Conservation (phyloP, 1,140 invertebrate species). For the Drosophila nebulosa region DNA sequence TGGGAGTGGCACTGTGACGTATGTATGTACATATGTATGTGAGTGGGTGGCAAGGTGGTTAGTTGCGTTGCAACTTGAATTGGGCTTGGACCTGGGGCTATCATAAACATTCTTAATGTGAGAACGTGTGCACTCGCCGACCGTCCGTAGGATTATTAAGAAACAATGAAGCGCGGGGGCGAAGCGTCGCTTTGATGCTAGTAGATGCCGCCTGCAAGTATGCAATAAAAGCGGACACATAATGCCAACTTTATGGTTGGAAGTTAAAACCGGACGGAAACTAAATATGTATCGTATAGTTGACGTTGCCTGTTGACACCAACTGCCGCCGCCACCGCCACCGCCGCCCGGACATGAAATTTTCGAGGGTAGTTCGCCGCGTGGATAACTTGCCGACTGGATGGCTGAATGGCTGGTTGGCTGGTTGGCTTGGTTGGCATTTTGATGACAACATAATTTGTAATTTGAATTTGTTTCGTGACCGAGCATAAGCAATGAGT, state of each 20-base stretch:
- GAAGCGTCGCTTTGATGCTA: background rate
- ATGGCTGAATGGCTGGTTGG: background rate
- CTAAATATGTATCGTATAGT: conserved; percentile 48
- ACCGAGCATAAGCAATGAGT: conserved; percentile 75
- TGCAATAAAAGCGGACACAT: conserved; percentile 76
- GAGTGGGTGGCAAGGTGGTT: background rate
- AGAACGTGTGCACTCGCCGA: conserved; percentile 58
- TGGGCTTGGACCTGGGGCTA: background rate
- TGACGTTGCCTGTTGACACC: conserved; percentile 52
- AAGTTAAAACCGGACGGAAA: conserved; percentile 78
- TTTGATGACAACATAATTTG: conserved; percentile 78
- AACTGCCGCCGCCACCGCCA: no score
- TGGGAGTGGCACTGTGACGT: conserved; percentile 11
- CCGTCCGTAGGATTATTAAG: conserved; percentile 62
- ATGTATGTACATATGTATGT: background rate
- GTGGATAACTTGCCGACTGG: background rate
- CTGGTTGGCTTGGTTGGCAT: background rate
- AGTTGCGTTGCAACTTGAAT: conserved; percentile 1
- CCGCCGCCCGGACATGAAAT: conserved; percentile 37
- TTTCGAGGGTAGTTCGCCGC: conserved; percentile 6
- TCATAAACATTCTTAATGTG: conserved; percentile 71
- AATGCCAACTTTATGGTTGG: conserved; percentile 62
- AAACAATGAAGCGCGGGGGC: conserved; percentile 58
- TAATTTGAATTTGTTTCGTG: conserved; percentile 80
- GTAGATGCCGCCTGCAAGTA: conserved; percentile 48